Evolutionary conservation across 2,113 vertebrate genomes (phyloP).

Genomic region (Rhegmatorhina hoffmannsi): DNA sequence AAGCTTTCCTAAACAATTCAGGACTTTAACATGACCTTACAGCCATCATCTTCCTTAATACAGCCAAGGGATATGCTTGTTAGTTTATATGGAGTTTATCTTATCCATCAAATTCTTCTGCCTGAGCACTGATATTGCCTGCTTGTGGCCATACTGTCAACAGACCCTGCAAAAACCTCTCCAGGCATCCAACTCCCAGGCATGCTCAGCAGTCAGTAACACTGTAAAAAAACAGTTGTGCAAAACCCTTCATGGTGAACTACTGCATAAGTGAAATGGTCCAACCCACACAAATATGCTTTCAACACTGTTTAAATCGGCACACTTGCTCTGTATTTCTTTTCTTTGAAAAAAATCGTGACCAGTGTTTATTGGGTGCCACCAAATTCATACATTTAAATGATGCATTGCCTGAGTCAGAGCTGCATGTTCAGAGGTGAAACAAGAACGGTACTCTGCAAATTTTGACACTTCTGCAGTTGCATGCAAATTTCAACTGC

Average conservation of each 20-base stretch:
- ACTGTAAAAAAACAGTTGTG: background rate
- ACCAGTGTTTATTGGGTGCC: background rate
- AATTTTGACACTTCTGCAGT: background rate
- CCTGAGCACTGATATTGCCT: background rate
- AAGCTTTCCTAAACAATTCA: constrained; percentile 65
- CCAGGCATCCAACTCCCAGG: background rate
- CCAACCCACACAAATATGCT: background rate
- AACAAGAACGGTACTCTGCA: background rate
- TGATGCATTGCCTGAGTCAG: background rate
- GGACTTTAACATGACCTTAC: constrained; percentile 33
- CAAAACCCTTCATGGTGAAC: background rate
- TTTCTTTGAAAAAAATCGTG: background rate
- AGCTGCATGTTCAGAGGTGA: background rate
- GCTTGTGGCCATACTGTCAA: background rate
- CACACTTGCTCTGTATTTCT: rapidly evolving
- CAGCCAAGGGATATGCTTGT: constrained; percentile 28
- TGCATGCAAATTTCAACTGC: background rate
- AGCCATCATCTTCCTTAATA: constrained; percentile 17
- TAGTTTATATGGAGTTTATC: constrained; percentile 53
- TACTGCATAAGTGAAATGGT: background rate
- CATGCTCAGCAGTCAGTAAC: background rate
- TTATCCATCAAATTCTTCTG: constrained; percentile 36
- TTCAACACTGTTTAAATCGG: background rate
- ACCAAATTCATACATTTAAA: background rate
- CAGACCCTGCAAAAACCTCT: background rate